Conservation (phyloP, 2,888 invertebrate genomes). For the Anagyrus pseudococci region DNA sequence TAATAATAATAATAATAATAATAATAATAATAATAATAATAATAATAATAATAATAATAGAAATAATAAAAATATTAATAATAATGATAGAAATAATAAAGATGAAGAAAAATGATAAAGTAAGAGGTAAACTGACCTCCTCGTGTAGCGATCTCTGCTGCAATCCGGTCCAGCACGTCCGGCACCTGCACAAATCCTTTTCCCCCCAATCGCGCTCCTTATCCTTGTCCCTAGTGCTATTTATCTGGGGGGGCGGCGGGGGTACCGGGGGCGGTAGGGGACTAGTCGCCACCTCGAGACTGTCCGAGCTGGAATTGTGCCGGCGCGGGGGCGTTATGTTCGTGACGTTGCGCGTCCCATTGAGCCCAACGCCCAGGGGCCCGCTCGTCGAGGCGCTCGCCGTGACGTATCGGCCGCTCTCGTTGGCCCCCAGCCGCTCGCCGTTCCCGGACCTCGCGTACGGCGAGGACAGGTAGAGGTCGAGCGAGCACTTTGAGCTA, state of each 20-base stretch:
- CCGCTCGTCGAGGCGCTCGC: constrained; percentile 17
- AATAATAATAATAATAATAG: neutral
- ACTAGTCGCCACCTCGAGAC: constrained; percentile 59
- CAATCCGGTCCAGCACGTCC: constrained; percentile 57
- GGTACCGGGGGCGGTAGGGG: constrained; percentile 63
- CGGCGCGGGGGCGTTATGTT: constrained; percentile 58
- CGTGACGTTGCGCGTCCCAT: constrained; percentile 43
- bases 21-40: too few relatives aligned
- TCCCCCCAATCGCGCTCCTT: constrained; percentile 44
- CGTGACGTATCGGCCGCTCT: neutral
- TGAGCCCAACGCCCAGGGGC: neutral
- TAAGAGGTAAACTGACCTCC: constrained; percentile 55
- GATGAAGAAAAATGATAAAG: neutral
- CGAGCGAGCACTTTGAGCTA: constrained; percentile 51
- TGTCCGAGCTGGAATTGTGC: constrained; percentile 60
- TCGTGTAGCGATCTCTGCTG: constrained; percentile 57
- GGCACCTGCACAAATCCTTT: constrained; percentile 56
- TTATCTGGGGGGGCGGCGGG: constrained; percentile 60
- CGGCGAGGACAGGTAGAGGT: constrained; percentile 58
- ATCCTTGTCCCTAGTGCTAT: constrained; percentile 45
- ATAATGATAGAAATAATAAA: too few relatives aligned
- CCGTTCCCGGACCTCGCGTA: constrained; percentile 28
- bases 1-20: too few relatives aligned
- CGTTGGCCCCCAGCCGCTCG: too few relatives aligned
- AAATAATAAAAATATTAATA: too few relatives aligned